Conservation (phyloP, 2,888 invertebrate species). For the Cephus rjabovi region DNA sequence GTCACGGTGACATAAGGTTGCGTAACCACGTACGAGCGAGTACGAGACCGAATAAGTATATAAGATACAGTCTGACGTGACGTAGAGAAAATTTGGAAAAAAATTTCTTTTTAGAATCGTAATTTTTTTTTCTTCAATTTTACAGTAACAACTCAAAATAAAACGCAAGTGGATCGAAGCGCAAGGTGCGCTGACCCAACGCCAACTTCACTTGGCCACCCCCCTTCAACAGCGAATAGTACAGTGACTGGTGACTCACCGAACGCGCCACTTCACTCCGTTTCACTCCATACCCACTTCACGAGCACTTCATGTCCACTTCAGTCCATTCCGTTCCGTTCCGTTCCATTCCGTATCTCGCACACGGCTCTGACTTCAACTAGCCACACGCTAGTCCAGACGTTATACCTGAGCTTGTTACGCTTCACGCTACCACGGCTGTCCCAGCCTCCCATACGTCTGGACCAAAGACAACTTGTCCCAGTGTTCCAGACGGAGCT, state of each 20-base stretch:
- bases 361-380: neutral
- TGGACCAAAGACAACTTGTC: conserved; percentile 12
- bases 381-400: conserved; percentile 15
- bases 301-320: neutral
- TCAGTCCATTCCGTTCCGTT: conserved; percentile 28
- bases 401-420: conserved; percentile 34
- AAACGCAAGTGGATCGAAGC: neutral
- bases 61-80: too few species aligned
- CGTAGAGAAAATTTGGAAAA: too few species aligned
- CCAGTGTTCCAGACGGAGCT: neutral
- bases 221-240: conserved; percentile 25
- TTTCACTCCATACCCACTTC: conserved; percentile 15
- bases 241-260: conserved; percentile 39
- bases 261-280: conserved; percentile 17
- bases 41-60: too few species aligned
- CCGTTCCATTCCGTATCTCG: conserved; percentile 28
- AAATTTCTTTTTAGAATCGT: too few species aligned
- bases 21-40: too few species aligned
- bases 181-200: conserved; percentile 55
- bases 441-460: conserved; percentile 37
- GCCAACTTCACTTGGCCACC: conserved; percentile 38
- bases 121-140: too few species aligned
- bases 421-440: conserved; percentile 36
- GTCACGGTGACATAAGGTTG: too few species aligned
- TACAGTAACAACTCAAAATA: too few species aligned